phyloP scores from a whole-genome alignment of 1,140 invertebrate species.

The Druon quercuslanigerum region DNA sequence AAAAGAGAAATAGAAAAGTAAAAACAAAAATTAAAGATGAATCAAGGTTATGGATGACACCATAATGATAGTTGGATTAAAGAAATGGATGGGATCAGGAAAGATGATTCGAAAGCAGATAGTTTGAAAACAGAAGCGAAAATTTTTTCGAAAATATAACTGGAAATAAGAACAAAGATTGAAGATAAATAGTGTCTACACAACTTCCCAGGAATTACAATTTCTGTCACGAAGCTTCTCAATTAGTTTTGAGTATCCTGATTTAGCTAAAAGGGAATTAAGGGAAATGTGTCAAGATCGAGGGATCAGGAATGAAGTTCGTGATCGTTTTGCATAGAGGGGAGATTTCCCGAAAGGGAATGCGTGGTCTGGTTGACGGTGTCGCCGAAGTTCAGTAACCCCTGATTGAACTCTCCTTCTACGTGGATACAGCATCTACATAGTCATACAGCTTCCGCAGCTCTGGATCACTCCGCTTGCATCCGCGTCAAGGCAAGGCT shows the following conservation, averaged over 20 bases:
- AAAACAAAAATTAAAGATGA: too few species aligned
- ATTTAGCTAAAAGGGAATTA: neutral
- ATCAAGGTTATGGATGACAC: too few species aligned
- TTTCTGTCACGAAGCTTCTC: neutral
- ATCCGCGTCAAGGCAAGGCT: conserved; percentile 70
- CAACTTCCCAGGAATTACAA: too few species aligned
- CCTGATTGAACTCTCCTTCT: conserved; percentile 64
- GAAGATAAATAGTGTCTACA: too few species aligned
- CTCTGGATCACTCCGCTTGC: conserved; percentile 67
- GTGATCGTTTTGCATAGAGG: conserved; percentile 15
- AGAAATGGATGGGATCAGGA: too few species aligned
- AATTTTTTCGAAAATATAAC: too few species aligned
- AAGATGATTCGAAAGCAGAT: too few species aligned
- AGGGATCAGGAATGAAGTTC: conserved; percentile 23
- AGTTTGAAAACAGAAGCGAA: too few species aligned
- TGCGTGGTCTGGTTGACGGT: conserved; percentile 34
- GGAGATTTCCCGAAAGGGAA: neutral
- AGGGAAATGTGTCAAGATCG: conserved; percentile 16
- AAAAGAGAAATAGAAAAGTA: too few species aligned
- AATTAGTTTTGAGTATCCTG: conserved; percentile 9
- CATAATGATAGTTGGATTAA: too few species aligned
- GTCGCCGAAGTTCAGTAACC: conserved; percentile 50
- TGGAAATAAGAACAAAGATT: too few species aligned
- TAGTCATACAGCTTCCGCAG: conserved; percentile 58
- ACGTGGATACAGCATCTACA: conserved; percentile 58